phyloP scores from a whole-genome alignment of 2,113 vertebrate genomes.

The Reinhardtius hippoglossoides region DNA sequence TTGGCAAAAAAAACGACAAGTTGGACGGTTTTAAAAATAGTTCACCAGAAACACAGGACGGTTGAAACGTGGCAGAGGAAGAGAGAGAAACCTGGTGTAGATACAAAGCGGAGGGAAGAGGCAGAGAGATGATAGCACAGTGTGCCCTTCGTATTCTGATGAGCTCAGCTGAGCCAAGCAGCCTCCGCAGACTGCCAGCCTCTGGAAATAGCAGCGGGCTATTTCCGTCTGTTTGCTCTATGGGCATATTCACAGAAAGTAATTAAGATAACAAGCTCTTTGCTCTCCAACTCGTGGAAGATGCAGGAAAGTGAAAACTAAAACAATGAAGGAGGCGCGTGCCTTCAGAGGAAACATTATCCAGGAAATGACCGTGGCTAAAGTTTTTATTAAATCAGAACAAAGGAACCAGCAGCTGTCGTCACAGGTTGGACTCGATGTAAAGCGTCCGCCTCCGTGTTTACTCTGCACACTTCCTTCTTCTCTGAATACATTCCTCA shows the following conservation, averaged over 20 bases:
- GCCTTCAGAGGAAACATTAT: slow-evolving; percentile 37
- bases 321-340: slow-evolving; percentile 44
- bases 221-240: slow-evolving; percentile 61
- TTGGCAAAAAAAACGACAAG: slow-evolving; percentile 30
- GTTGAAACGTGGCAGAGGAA: slow-evolving; percentile 17
- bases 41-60: slow-evolving; percentile 25
- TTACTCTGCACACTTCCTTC: no score
- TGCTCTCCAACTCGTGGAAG: slow-evolving; percentile 50
- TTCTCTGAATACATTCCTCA: neutral
- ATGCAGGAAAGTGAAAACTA: slow-evolving; percentile 53
- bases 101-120: slow-evolving; percentile 22
- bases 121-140: slow-evolving; percentile 24
- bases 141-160: slow-evolving; percentile 60
- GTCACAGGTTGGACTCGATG: no score
- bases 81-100: slow-evolving; percentile 26
- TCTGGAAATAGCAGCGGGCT: slow-evolving; percentile 72
- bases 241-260: slow-evolving; percentile 65
- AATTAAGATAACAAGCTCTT: slow-evolving; percentile 75
- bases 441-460: no score
- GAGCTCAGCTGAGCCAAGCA: slow-evolving; percentile 70
- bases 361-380: slow-evolving; percentile 31
- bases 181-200: slow-evolving; percentile 56
- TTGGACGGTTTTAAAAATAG: slow-evolving; percentile 13
- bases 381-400: slow-evolving; percentile 12
- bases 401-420: neutral